Conservation (phyloP, 2,113 vertebrate genomes). For the Daubentonia madagascariensis region DNA sequence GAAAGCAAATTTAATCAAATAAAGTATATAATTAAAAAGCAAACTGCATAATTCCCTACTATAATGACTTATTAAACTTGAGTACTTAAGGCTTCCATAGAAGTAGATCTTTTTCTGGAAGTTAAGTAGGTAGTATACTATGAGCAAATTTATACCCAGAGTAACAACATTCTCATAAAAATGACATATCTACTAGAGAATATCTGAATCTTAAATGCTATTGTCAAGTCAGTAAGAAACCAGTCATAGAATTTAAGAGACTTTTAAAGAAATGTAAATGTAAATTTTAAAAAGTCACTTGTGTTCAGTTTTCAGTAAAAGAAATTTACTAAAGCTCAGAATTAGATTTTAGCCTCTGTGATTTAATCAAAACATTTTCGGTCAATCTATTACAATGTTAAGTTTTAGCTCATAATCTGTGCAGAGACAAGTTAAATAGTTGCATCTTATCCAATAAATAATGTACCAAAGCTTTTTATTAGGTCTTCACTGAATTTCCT, state of each 20-base stretch:
- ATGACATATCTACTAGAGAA: constrained; percentile 11
- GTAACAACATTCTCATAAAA: constrained; percentile 42
- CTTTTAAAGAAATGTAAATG: constrained; percentile 44
- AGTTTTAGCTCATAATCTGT: constrained; percentile 42
- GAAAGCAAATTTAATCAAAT: background rate
- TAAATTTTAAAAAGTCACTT: constrained; percentile 64
- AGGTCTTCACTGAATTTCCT: constrained; percentile 55
- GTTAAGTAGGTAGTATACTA: background rate
- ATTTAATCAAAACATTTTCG: constrained; percentile 63
- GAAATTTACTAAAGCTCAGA: constrained; percentile 20
- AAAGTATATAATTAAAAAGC: background rate
- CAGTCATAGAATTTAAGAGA: background rate
- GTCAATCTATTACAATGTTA: constrained; percentile 50
- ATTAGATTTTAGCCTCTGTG: constrained; percentile 55
- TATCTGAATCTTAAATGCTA: background rate
- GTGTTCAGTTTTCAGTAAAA: constrained; percentile 59
- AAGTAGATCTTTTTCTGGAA: background rate
- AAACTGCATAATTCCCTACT: background rate
- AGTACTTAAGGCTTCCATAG: background rate
- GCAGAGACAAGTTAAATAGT: constrained; percentile 63
- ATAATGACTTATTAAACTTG: constrained; percentile 19
- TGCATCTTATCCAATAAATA: constrained; percentile 53
- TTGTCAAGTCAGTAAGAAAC: constrained; percentile 32
- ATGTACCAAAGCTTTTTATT: constrained; percentile 24
- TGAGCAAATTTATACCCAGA: background rate